Evolutionary conservation across 2,888 invertebrate species (phyloP).

Genomic region (Meandrusa payeni): DNA sequence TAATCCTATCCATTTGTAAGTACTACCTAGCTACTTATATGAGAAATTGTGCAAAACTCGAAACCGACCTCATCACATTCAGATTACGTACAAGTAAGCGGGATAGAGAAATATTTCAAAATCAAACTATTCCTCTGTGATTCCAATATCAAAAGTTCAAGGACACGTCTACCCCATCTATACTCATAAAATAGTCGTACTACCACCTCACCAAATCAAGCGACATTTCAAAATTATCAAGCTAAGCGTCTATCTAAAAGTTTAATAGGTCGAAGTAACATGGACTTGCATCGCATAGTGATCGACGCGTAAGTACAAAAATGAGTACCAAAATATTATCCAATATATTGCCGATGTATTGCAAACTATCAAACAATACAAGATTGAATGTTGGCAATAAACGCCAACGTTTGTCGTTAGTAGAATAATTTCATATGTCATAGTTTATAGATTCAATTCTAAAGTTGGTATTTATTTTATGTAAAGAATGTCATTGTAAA

Average conservation of each 20-base stretch:
- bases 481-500: too few relatives aligned
- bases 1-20: constrained; percentile 53
- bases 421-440: neutral
- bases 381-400: constrained; percentile 21
- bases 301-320: constrained; percentile 69
- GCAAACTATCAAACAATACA: constrained; percentile 26
- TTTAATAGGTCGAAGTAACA: constrained; percentile 56
- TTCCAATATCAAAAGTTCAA: constrained; percentile 18
- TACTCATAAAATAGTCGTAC: constrained; percentile 56
- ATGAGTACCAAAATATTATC: constrained; percentile 74
- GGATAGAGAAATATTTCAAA: constrained; percentile 9
- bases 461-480: neutral
- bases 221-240: constrained; percentile 53
- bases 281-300: constrained; percentile 63
- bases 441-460: constrained; percentile 7
- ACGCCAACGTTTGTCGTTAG: constrained; percentile 22
- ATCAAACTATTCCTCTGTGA: neutral
- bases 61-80: constrained; percentile 30
- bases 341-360: constrained; percentile 37
- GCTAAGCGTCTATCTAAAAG: constrained; percentile 61
- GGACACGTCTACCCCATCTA: constrained; percentile 16
- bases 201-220: constrained; percentile 50
- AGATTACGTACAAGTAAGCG: constrained; percentile 25
- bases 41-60: constrained; percentile 70
- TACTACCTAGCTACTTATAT: constrained; percentile 68